Percentiles rank a stretch among this genome's conserved stretches.
phyloP scores from a whole-genome alignment of 2,888 invertebrate genomes.

The Cerceris ruficornis region DNA sequence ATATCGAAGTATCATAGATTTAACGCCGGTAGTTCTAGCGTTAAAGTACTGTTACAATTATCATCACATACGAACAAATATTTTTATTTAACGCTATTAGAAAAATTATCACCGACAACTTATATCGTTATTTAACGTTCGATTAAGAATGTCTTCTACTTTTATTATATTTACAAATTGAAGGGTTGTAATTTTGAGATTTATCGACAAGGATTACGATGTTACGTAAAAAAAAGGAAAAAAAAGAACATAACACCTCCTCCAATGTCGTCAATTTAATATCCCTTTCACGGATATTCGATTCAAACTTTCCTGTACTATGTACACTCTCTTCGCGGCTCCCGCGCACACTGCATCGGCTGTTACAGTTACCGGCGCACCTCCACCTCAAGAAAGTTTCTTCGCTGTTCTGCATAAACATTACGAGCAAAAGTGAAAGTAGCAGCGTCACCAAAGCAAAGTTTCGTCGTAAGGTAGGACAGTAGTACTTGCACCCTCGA shows the following conservation, averaged over 20 bases:
- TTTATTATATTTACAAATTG: too few species aligned
- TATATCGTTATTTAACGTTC: too few species aligned
- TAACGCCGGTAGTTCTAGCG: too few species aligned
- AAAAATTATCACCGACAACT: too few species aligned
- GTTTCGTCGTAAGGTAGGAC: conserved; percentile 63
- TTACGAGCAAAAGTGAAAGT: conserved; percentile 80
- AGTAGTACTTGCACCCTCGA: conserved; percentile 65
- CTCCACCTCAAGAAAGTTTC: conserved; percentile 77
- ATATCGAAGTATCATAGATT: too few species aligned
- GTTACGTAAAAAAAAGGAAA: background rate
- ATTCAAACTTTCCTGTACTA: conserved; percentile 60
- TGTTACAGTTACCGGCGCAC: conserved; percentile 60
- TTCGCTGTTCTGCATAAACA: conserved; percentile 79
- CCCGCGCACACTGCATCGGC: conserved; percentile 46
- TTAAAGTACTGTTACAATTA: too few species aligned
- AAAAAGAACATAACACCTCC: conserved; percentile 27
- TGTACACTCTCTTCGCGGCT: conserved; percentile 40
- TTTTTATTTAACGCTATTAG: too few species aligned
- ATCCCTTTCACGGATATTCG: conserved; percentile 61
- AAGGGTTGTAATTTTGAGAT: too few species aligned
- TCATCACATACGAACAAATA: too few species aligned
- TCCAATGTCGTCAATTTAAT: conserved; percentile 65
- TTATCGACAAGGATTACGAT: background rate
- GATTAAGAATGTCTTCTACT: too few species aligned
- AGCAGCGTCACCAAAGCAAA: conserved; percentile 69